Percentiles rank a stretch among this genome's conserved stretches.
phyloP scores from a whole-genome alignment of 2,888 invertebrate genomes.

The Mimumesa dahlbomi region DNA sequence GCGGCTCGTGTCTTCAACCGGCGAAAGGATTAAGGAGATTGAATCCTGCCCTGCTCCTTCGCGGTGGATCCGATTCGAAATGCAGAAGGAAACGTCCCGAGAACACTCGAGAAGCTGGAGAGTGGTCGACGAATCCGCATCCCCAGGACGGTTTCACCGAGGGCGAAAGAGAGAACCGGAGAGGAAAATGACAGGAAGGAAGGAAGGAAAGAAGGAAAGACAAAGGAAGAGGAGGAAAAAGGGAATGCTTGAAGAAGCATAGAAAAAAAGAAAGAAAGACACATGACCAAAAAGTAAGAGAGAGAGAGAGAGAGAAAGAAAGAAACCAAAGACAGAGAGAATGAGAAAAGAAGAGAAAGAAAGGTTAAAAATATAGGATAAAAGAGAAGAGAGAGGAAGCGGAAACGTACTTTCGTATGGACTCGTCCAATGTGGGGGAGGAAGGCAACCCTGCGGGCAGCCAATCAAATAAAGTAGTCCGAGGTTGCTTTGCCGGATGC shows the following conservation, averaged over 20 bases:
- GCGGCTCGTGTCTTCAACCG: slow-evolving; percentile 6
- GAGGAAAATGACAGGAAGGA: background rate
- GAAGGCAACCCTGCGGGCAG: slow-evolving; percentile 67
- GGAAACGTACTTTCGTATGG: slow-evolving; percentile 38
- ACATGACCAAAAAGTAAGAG: background rate
- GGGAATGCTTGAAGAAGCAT: background rate
- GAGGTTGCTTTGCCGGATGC: slow-evolving; percentile 74
- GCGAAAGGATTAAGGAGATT: slow-evolving; percentile 44
- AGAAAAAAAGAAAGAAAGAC: background rate
- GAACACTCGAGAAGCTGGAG: slow-evolving; percentile 28
- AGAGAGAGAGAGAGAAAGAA: background rate
- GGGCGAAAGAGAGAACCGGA: slow-evolving; percentile 8
- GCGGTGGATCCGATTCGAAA: slow-evolving; percentile 42
- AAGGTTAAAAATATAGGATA: background rate
- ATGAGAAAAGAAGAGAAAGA: background rate
- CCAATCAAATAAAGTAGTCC: slow-evolving; percentile 78
- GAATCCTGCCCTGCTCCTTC: slow-evolving; percentile 19
- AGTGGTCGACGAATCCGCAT: slow-evolving; percentile 19
- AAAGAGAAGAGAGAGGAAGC: slow-evolving; percentile 27
- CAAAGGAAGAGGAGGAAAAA: slow-evolving; percentile 8
- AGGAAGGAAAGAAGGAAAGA: slow-evolving; percentile 7
- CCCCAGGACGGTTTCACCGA: slow-evolving; percentile 9
- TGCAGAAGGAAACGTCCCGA: slow-evolving; percentile 39
- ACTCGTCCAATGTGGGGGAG: slow-evolving; percentile 44
- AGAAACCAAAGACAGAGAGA: no score